Evolutionary conservation across 2,888 invertebrate species (phyloP), one percentile per base, ranked within the genome.

Genomic region (Clitarchus hookeri): DNA sequence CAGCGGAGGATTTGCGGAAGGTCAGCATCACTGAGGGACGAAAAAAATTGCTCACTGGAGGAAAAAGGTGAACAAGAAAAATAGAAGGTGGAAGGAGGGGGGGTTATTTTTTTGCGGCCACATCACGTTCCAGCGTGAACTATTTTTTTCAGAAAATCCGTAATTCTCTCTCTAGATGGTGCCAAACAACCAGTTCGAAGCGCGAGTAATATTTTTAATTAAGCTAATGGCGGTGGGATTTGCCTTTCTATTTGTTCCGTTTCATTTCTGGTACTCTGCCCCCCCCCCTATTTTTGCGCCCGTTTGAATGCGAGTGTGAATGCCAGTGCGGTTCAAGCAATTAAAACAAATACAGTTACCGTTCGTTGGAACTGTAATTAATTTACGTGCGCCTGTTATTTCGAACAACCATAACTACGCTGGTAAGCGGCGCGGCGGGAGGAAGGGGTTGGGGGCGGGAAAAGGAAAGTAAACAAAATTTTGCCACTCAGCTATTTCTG

Each of bases 321-420:
- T 23, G 65, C 65, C 19, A 23, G 65, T 16, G 65, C 23, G n/a
- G 65, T 9, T 8, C 65, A n/a, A 23, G 65, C 65, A 65, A 65
- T 65, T 65, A n/a, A 65, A 65, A 65, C 65, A 65, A 65, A 65
- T 65, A 6, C 65, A n/a, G 23, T 65, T 9, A 16, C 65, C 8
- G 65, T 65, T n/a, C 16, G n/a, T n/a, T 65, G n/a, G 8, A 19
- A 1, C n/a, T 65, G 65, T 65, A 65, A 65, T 65, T 65, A 65
- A 65, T 65, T 65, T 65, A 65, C 65, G n/a, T 23, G 65, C 23
- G 65, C 65, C n/a, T 65, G n/a, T 65, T 65, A 65, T 65, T 65
- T 65, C 23, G 65, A 65, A 65, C 19, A 9, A 65, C 0, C 8
- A n/a, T 65, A 65, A 65, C 19, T 23, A 23, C 16, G 19, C 3